A percentile compares a stretch with the other conserved stretches of the same genome.
Evolutionary conservation across 2,113 vertebrate species (phyloP).

Genomic region (Mormyrus lacerda): DNA sequence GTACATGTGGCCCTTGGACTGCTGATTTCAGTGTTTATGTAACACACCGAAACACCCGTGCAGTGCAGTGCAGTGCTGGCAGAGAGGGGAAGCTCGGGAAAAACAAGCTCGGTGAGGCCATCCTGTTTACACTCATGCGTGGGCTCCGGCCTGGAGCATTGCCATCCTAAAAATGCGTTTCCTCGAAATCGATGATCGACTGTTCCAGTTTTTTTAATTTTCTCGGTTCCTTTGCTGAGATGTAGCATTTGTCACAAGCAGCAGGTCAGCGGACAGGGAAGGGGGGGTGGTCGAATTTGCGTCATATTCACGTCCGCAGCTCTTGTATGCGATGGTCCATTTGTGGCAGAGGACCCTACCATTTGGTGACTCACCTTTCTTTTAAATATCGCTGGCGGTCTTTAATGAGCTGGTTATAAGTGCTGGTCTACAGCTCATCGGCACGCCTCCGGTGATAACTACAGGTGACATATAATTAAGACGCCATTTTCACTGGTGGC

Average conservation of each 20-base stretch:
- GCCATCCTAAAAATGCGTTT: constrained; percentile 13
- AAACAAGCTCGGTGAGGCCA: neutral
- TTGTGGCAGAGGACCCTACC: neutral
- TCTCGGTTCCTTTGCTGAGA: neutral
- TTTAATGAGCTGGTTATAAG: constrained; percentile 6
- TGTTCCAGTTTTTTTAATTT: neutral
- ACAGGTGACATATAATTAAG: constrained; percentile 12
- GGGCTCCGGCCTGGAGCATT: constrained; percentile 4
- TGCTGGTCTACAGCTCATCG: neutral
- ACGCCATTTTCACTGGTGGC: neutral
- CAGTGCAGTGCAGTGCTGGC: neutral
- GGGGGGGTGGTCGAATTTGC: neutral
- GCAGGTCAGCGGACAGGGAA: neutral
- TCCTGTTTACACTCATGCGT: constrained; percentile 11
- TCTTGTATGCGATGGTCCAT: neutral
- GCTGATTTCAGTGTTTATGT: constrained; percentile 3
- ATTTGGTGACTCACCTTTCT: constrained; percentile 14
- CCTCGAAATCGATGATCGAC: neutral
- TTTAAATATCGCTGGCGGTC: neutral
- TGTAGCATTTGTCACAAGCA: neutral
- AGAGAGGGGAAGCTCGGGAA: neutral
- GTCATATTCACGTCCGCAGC: neutral
- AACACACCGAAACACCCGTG: neutral
- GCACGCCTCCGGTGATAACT: neutral
- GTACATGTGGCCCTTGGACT: neutral